A percentile compares a stretch with the other conserved stretches of the same genome.
Conservation (phyloP, 2,113 vertebrate genomes). For the Thymallus thymallus region DNA sequence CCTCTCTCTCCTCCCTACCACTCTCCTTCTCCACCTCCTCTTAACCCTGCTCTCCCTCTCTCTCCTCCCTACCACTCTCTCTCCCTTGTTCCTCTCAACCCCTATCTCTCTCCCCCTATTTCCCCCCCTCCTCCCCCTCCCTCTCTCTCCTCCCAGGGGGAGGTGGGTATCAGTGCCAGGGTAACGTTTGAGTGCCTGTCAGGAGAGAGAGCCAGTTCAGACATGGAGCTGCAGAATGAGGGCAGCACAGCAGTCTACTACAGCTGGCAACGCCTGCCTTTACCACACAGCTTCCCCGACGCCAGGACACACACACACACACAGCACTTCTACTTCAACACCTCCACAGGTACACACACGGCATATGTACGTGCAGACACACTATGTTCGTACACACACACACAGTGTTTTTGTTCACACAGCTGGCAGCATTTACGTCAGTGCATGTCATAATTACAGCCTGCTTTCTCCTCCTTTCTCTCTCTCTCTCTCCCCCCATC, state of each 20-base stretch:
- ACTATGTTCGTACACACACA: background rate
- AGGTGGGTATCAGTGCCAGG: slow-evolving; percentile 77
- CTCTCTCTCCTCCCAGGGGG: slow-evolving; percentile 59
- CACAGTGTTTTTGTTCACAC: slow-evolving; percentile 9
- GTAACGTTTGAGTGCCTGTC: slow-evolving; percentile 79
- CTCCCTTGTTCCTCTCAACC: no score
- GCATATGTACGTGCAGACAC: background rate
- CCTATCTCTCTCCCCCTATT: no score
- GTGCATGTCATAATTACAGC: background rate
- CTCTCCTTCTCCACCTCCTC: no score
- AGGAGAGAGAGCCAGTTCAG: slow-evolving; percentile 75
- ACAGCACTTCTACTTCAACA: slow-evolving; percentile 60
- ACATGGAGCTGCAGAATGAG: slow-evolving; percentile 80
- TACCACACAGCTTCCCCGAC: background rate
- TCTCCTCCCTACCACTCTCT: no score
- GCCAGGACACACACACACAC: slow-evolving; percentile 39
- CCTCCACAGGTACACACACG: slow-evolving; percentile 54
- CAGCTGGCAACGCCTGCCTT: slow-evolving; percentile 8
- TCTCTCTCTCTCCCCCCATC: background rate
- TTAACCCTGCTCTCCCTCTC: no score
- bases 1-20: no score
- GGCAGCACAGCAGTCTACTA: slow-evolving; percentile 85
- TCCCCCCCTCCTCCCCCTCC: background rate
- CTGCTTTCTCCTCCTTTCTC: background rate
- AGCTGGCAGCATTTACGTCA: slow-evolving; percentile 2